Conservation (phyloP, 2,797 vertebrate species). For the Premnoplex brunnescens region DNA sequence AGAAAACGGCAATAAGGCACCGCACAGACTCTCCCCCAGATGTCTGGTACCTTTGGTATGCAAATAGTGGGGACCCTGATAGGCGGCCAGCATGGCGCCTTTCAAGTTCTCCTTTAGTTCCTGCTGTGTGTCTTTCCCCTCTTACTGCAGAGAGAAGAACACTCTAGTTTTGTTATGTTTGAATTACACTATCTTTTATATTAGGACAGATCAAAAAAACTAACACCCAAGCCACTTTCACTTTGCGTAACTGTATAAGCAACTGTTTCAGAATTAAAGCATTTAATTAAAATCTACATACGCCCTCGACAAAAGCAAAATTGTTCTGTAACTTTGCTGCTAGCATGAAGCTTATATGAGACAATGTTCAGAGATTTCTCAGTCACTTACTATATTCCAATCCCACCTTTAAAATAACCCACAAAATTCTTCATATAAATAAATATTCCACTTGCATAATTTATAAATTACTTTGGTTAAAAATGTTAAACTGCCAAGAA, state of each 20-base stretch:
- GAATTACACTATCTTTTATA: constrained; percentile 43
- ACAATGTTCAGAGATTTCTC: constrained; percentile 2
- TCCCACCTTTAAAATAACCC: background rate
- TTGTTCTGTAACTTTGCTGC: background rate
- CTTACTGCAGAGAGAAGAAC: constrained; percentile 19
- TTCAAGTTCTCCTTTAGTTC: constrained; percentile 52
- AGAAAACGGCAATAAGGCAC: background rate
- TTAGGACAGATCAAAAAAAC: background rate
- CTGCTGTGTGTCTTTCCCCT: constrained; percentile 57
- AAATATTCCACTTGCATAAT: constrained; percentile 59
- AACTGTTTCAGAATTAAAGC: background rate
- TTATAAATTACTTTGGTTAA: constrained; percentile 62
- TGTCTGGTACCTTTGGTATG: constrained; percentile 66
- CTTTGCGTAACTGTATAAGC: background rate
- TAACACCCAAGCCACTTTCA: background rate
- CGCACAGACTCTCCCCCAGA: constrained; percentile 32
- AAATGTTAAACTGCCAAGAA: constrained; percentile 56
- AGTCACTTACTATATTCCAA: background rate
- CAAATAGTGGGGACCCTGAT: constrained; percentile 43
- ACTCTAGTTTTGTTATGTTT: constrained; percentile 54
- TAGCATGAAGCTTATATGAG: background rate
- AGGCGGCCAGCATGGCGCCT: constrained; percentile 24
- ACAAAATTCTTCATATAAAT: constrained; percentile 47
- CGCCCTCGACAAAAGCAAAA: background rate
- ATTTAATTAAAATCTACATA: background rate